Percentiles rank a stretch among this genome's conserved stretches.
These are phyloP conservation scores for Anolis carolinensis DNA, from an alignment of 2,113 vertebrate species.

Conservation along the genomic window DNA sequence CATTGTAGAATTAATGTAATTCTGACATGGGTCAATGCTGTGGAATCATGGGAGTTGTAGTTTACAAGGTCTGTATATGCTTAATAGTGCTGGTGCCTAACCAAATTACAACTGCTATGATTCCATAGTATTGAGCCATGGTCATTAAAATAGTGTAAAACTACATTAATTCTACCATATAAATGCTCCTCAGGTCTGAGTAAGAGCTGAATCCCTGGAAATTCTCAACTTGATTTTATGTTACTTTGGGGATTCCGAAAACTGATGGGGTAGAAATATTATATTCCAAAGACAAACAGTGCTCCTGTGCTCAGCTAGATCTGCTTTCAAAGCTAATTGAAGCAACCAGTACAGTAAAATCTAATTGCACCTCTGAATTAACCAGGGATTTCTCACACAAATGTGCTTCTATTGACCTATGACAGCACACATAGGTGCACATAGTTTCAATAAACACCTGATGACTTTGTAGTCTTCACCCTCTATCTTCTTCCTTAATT, in stretches of 20 bases:
- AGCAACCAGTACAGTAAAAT: background rate
- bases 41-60: no score
- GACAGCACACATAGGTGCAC: accelerated
- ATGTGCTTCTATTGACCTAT: background rate
- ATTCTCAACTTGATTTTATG: background rate
- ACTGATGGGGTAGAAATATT: conserved; percentile 19
- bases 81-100: no score
- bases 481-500: conserved; percentile 4
- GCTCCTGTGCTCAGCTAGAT: background rate
- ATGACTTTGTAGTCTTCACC: conserved; percentile 14
- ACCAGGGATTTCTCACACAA: background rate
- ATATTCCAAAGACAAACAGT: conserved; percentile 34
- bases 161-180: no score
- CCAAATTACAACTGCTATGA: no score
- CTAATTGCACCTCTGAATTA: no score
- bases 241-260: background rate
- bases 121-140: no score
- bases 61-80: no score
- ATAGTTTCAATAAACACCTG: background rate
- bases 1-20: background rate
- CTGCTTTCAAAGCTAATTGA: conserved; percentile 37
- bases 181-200: background rate
- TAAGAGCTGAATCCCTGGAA: background rate
- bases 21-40: background rate
- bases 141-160: no score